These are phyloP conservation scores for Clostera curtula DNA, from an alignment of 2,888 invertebrate species.

Conservation along the genomic window DNA sequence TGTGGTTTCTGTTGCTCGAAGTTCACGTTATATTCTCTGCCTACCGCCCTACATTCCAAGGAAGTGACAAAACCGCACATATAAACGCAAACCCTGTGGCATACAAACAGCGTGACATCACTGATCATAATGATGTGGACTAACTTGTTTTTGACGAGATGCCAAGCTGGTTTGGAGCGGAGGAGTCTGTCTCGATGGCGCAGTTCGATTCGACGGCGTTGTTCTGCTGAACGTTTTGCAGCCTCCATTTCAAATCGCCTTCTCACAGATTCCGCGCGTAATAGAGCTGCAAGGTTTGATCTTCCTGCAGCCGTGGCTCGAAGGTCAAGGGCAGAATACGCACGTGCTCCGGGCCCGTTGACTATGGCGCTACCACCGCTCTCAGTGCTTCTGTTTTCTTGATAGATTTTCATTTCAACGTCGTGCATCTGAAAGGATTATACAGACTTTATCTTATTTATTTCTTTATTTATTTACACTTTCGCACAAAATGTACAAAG, in stretches of 20 bases:
- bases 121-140: constrained; percentile 13
- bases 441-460: too few relatives aligned
- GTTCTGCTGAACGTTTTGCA: constrained; percentile 73
- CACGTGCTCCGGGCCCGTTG: constrained; percentile 45
- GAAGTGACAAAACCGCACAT: background rate
- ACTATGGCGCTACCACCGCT: constrained; percentile 33
- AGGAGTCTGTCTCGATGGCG: constrained; percentile 76
- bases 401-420: constrained; percentile 50
- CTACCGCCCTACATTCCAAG: too few relatives aligned
- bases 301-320: constrained; percentile 53
- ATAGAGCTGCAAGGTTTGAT: constrained; percentile 80
- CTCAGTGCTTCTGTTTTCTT: constrained; percentile 47
- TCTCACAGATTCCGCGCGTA: constrained; percentile 77
- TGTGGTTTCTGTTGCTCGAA: too few relatives aligned
- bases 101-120: background rate
- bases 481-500: too few relatives aligned
- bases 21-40: too few relatives aligned
- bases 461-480: too few relatives aligned
- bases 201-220: constrained; percentile 72
- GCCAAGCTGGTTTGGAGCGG: constrained; percentile 81
- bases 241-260: constrained; percentile 79
- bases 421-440: constrained; percentile 51
- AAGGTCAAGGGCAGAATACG: constrained; percentile 61
- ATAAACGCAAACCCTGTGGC: background rate
- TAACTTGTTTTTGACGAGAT: constrained; percentile 76